Evolutionary conservation across 30 jellyfish, hydroid and myxozoan species (phyloP), one percentile per base, ranked within the genome.

Genomic region (Chironex yamaguchii): DNA sequence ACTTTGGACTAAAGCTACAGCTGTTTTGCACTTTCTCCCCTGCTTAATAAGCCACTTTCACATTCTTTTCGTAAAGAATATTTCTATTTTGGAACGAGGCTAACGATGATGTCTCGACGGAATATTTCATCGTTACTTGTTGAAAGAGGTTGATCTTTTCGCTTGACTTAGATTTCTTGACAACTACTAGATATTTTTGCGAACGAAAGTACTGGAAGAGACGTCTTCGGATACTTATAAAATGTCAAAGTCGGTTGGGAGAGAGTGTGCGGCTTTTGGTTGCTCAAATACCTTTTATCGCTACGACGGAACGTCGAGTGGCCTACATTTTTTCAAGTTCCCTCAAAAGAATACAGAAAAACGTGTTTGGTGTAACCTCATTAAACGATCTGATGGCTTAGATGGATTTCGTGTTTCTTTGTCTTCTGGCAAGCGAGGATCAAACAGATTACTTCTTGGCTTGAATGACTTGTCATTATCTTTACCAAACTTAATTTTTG

Each of bases 311-410:
- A 52, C 11, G 69, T 31, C 2, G 6, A 52, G 69, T 52, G 69
- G 69, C 69, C 69, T 52, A 52, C 11, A 52, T 52, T 52, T 52
- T 52, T 52, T 52, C 69, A 52, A 52, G 69, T 52, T 52, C 69
- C 69, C 69, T 52, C 69, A 52, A 52, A 2, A 52, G 69, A 52
- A 52, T 52, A 28, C 69, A 11, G 69, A 52, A 52, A 52, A 52
- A 52, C 69, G 69, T 52, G 69, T 52, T 52, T 52, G 69, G 69
- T 52, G 88, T 49, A 66, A 80, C 35, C 27, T 80, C 14, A 80
- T 52, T 52, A 52, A 52, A 52, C 69, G 11, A 52, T 52, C 25
- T 52, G 69, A 52, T 52, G 69, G 69, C 69, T 52, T 52, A 52
- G 6, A 52, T 52, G 69, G 69, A 52, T 52, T 52, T 52, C 69